These are phyloP conservation scores for Volucella zonaria DNA, from an alignment of 2,888 invertebrate genomes.

Conservation along the genomic window DNA sequence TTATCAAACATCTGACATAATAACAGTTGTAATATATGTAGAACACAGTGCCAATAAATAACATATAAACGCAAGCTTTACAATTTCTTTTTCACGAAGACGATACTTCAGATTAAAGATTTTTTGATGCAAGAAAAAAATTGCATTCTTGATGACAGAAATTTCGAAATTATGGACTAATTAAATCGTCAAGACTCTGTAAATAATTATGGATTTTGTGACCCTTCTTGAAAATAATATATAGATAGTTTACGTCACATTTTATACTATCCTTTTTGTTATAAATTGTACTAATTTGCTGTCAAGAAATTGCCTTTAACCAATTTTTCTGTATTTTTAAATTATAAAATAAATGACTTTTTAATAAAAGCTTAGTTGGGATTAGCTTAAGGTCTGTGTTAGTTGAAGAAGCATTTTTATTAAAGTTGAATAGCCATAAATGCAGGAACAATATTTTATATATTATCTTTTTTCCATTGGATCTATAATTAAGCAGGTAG, in stretches of 20 bases:
- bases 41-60: too few species aligned
- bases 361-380: conserved; percentile 32
- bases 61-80: too few species aligned
- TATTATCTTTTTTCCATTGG: conserved; percentile 62
- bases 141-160: not conserved
- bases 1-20: too few species aligned
- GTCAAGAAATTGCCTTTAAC: conserved; percentile 29
- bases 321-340: not conserved
- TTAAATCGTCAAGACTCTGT: not conserved
- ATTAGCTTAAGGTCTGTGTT: conserved; percentile 37
- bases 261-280: conserved; percentile 7
- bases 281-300: conserved; percentile 11
- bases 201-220: not conserved
- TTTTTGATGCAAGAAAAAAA: too few species aligned
- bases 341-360: conserved; percentile 56
- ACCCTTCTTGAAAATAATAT: not conserved
- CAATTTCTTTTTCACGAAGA: too few species aligned
- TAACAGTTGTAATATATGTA: too few species aligned
- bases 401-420: conserved; percentile 45
- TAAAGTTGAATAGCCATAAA: conserved; percentile 63
- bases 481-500: conserved; percentile 71
- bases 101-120: too few species aligned
- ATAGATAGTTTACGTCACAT: conserved; percentile 21
- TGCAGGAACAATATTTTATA: conserved; percentile 64
- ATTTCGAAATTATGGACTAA: not conserved